A percentile compares a stretch with the other conserved stretches of the same genome.
Conservation (phyloP, 1,140 invertebrate species). For the Drosophila rufa region DNA sequence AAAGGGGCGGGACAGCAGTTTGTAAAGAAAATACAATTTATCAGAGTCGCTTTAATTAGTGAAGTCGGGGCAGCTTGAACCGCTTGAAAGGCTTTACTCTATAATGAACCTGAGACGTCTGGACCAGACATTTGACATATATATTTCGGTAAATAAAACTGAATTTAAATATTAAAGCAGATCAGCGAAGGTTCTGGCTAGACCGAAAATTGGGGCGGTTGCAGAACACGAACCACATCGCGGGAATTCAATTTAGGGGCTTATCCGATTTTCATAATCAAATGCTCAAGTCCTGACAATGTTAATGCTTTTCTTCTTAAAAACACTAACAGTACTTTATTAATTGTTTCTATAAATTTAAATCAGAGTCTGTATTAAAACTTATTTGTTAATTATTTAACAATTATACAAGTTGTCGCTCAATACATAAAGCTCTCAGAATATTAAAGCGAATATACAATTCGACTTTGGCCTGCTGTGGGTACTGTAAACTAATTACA, state of each 20-base stretch:
- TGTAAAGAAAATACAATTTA: constrained; percentile 36
- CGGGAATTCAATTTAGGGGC: background rate
- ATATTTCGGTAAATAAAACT: constrained; percentile 10
- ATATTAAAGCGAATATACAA: background rate
- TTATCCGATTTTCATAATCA: too few relatives aligned
- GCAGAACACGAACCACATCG: too few relatives aligned
- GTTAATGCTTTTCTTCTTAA: too few relatives aligned
- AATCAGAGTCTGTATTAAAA: too few relatives aligned
- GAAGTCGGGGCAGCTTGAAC: constrained; percentile 22
- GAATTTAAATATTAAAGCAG: constrained; percentile 8
- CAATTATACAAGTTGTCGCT: too few relatives aligned
- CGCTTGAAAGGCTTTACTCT: constrained; percentile 17
- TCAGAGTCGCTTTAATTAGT: constrained; percentile 51
- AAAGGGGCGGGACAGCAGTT: constrained; percentile 9
- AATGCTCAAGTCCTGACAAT: too few relatives aligned
- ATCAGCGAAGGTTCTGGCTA: background rate
- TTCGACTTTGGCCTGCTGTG: background rate
- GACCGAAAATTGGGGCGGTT: background rate
- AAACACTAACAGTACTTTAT: too few relatives aligned
- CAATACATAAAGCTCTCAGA: too few relatives aligned
- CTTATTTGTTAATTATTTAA: too few relatives aligned
- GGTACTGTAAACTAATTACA: constrained; percentile 46
- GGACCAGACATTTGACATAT: background rate
- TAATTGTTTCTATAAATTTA: too few relatives aligned
- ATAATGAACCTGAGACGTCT: background rate